These are phyloP conservation scores for Druon quercuslanigerum DNA, from an alignment of 1,140 invertebrate genomes.

Conservation along the genomic window DNA sequence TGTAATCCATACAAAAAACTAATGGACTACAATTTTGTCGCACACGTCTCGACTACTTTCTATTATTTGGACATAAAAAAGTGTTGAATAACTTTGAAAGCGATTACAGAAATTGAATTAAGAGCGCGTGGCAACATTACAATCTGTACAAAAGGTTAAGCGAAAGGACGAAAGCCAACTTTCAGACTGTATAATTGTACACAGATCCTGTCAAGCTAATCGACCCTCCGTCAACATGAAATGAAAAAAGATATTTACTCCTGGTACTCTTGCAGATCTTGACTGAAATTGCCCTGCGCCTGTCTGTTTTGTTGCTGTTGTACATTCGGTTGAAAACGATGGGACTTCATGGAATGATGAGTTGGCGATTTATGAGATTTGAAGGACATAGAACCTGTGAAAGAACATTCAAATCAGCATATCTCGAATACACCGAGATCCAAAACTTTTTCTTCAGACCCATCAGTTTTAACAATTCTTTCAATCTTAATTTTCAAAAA, in stretches of 20 bases:
- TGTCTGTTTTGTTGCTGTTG: conserved; percentile 67
- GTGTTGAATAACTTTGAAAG: conserved; percentile 1
- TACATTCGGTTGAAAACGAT: conserved; percentile 64
- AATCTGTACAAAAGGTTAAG: conserved; percentile 53
- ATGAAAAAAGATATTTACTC: conserved; percentile 59
- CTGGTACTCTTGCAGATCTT: conserved; percentile 47
- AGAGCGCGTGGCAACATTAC: conserved; percentile 39
- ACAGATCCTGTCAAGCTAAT: conserved; percentile 44
- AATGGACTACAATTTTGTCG: too few species aligned
- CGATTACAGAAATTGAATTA: conserved; percentile 14
- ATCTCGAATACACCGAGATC: conserved; percentile 30
- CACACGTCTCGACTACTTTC: too few species aligned
- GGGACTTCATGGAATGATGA: conserved; percentile 73
- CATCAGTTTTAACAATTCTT: conserved; percentile 25
- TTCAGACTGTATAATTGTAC: conserved; percentile 34
- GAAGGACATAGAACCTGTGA: conserved; percentile 68
- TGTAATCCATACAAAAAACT: conserved; percentile 30
- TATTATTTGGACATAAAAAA: neutral
- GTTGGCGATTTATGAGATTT: conserved; percentile 69
- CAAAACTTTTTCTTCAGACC: conserved; percentile 21
- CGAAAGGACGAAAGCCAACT: conserved; percentile 4
- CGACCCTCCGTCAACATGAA: conserved; percentile 38
- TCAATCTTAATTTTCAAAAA: conserved; percentile 4
- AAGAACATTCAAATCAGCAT: conserved; percentile 42
- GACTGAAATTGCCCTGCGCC: conserved; percentile 48